Evolutionary conservation across 35 echinoderm and acorn worm genomes (phyloP), one percentile per base, ranked within the genome.

Genomic region (Ptychodera flava): DNA sequence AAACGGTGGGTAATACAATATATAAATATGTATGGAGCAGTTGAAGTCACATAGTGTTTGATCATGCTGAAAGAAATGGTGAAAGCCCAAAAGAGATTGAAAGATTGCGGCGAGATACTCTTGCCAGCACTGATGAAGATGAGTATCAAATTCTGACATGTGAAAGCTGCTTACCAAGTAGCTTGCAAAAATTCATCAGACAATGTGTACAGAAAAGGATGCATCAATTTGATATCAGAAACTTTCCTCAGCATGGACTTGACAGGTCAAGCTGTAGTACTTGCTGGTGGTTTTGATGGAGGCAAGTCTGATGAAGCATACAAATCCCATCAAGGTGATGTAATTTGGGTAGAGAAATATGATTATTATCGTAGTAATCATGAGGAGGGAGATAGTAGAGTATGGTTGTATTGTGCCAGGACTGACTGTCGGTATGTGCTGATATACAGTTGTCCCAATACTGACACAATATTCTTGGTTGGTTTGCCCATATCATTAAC

Each of bases 41-140:
- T 28, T 15, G 82, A 93, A 36, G 84, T 93, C 36, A 88, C 1
- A 78, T 93, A 33, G 31, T 93, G 35, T 89, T 93, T 93, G 91
- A 93, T 78, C 87, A 93, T 30, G 77, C 80, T 22, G 32, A 79
- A n/a, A 81, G 88, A 85, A 84, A 93, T 16, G 87, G 87, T 35
- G n/a, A 87, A 12, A 86, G 83, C 30, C 92, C 92, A 0, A 90
- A 90, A 64, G 85, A 35, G 14, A 85, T 90, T 0, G 88, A 93
- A 86, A 76, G 80, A 16, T 34, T 76, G 6, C 16, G 88, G 30
- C 77, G 87, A 36, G 88, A 90, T 28, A 2, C 30, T 81, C 1
- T 33, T 27, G 34, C 27, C 29, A 32, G 28, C 12, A 31, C 77
- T 53, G 29, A 16, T 10, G 89, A 89, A 30, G 36, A n/a, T 28